Base-by-base conservation (phyloP, 2,888 invertebrate genomes). In the Clanis bilineata region DNA sequence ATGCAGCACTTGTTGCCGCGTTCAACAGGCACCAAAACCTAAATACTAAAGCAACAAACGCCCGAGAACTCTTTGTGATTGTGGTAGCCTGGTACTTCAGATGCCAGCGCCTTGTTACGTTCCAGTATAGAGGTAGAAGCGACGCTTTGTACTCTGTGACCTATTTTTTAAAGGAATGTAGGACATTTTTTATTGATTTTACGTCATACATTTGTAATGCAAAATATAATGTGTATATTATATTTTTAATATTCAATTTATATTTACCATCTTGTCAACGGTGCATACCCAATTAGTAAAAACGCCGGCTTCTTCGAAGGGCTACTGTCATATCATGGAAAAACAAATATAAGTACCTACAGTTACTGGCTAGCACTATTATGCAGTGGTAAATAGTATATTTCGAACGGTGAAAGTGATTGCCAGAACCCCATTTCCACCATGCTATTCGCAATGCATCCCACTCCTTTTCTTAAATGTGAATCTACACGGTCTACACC, bases 1-100 rank as follows among this genome's bases (percentile, higher is more conserved):
- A 90, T 90, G 89, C 86, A 84, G 88, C 80, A 90, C 90, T 90
- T 90, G 90, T 90, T 90, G 90, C 88, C 80, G 71, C 81, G 83
- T 71, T 86, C 88, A 87, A 89, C 90, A 89, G 88, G 89, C 86
- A 69, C 79, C 76, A 73, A 81, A 79, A 72, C 74, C 64, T 69
- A 72, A 73, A 74, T 72, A 69, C 66, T 67, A 71, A 71, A 71
- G 66, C 64, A 71, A 65, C 62, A 68, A 64, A 67, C 68, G 55
- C 18, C 44, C 58, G 47, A 58, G 56, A 69, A 67, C 71, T 73
- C 72, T 62, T 73, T 56, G 55, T 62, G 44, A 56, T 62, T 63
- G 67, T 72, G 65, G 21, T 64, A 32, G 55, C 75, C 72, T 73
- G 67, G 73, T 74, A 70, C 41, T 56, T 59, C 39, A 45, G 47